phyloP scores from a whole-genome alignment of 2,797 vertebrate genomes.

The Eulemur rubriventer region DNA sequence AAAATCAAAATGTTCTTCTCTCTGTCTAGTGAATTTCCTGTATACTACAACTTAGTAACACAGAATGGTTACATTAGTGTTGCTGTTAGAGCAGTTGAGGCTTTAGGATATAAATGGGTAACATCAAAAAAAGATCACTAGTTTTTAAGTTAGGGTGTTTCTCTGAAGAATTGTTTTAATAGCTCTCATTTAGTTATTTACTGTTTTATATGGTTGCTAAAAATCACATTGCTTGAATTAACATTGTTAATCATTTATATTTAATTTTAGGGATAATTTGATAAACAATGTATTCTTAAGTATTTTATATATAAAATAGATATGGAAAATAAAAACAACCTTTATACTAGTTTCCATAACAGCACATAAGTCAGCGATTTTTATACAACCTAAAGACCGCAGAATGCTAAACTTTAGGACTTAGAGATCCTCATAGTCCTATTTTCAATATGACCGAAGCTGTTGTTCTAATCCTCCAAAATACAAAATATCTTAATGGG shows the following conservation, averaged over 20 bases:
- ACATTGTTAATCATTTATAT: not conserved
- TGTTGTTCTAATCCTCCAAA: constrained; percentile 14
- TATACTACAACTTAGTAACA: not conserved
- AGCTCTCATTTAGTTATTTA: constrained; percentile 14
- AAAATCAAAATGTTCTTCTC: not conserved
- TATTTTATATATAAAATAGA: not conserved
- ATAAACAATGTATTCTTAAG: not conserved
- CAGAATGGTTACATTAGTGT: not conserved
- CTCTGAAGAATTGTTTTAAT: not conserved
- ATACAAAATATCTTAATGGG: not conserved
- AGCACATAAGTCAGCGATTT: not conserved
- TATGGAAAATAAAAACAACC: not conserved
- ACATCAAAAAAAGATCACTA: not conserved
- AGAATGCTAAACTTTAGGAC: constrained; percentile 21
- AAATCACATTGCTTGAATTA: constrained; percentile 12
- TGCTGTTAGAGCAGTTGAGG: not conserved
- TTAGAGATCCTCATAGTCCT: not conserved
- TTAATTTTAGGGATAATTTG: constrained; percentile 37
- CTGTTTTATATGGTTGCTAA: not conserved
- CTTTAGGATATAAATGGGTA: not conserved
- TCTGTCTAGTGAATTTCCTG: not conserved
- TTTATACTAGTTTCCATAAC: not conserved
- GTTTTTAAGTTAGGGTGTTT: not conserved
- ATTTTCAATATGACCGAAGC: not conserved
- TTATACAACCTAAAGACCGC: not conserved